Conservation (phyloP, 2,888 invertebrate species). For the Atethmia centrago region DNA sequence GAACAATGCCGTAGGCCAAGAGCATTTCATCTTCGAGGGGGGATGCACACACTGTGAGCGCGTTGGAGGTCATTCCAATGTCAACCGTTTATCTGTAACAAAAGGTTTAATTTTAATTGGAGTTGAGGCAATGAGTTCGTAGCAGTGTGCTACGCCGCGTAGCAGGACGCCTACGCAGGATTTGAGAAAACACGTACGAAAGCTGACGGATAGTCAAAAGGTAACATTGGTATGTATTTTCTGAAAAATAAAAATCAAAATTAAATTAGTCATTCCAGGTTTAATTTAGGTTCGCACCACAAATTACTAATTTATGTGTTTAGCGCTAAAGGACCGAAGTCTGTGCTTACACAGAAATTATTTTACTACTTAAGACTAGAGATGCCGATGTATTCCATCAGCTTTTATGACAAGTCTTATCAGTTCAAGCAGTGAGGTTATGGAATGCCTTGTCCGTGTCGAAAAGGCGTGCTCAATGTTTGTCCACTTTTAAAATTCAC, state of each 20-base stretch:
- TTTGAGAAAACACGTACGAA: not conserved
- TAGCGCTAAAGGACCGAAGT: not conserved
- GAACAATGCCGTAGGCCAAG: slow-evolving; percentile 83
- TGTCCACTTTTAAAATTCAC: too few relatives aligned
- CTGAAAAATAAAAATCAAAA: too few relatives aligned
- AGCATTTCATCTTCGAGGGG: slow-evolving; percentile 82
- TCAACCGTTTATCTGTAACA: slow-evolving; percentile 79
- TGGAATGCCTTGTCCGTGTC: too few relatives aligned
- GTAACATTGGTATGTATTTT: not conserved
- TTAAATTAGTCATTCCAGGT: not conserved
- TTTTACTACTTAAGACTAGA: too few relatives aligned
- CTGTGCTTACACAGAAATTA: too few relatives aligned
- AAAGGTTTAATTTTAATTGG: slow-evolving; percentile 24
- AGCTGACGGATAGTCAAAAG: not conserved
- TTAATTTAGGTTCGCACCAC: too few relatives aligned
- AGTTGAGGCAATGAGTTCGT: not conserved
- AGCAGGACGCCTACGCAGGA: not conserved
- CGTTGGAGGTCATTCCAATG: slow-evolving; percentile 85
- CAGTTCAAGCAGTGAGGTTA: too few relatives aligned
- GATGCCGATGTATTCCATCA: too few relatives aligned
- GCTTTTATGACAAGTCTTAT: too few relatives aligned
- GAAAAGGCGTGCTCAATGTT: too few relatives aligned
- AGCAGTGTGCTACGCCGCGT: not conserved
- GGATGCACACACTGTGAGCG: slow-evolving; percentile 67
- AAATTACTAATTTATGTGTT: not conserved